Base-by-base conservation (phyloP, 2,113 vertebrate genomes). In the Cyrtonyx montezumae region DNA sequence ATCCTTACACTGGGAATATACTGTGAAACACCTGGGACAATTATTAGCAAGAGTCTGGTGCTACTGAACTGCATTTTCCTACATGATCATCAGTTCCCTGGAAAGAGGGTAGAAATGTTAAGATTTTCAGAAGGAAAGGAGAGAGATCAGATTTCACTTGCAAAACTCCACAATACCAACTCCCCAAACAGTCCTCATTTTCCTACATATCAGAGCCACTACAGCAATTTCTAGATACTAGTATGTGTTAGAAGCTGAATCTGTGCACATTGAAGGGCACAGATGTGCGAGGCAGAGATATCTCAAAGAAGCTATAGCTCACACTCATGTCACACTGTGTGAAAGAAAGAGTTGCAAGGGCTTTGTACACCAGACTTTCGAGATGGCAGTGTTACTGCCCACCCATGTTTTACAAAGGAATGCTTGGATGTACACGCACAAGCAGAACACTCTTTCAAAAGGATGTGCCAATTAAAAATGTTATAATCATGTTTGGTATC, bases 241-340 rank as follows among this genome's bases (percentile, higher is more conserved):
- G 45, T 63, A 56, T 2, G 9, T 34, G 46, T 11, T 8, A 43
- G 13, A 46, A 58, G 4, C 11, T 85, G 40, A 68, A 68, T 66
- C 40, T 69, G 13, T 30, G 40, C 48, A 37, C 0, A 1, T 7
- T 28, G 22, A 25, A 28, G 40, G 37, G 0, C 1, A 11, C 4
- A 53, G n/a, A 30, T 26, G 17, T 21, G 46, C 69, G 79, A 46
- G 68, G 9, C 2, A 9, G 34, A 6, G 40, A 6, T 6, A 11
- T 36, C 18, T 25, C 9, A 51, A 37, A 20, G 53, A 9, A 30
- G 34, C 49, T 65, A 17, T 58, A 36, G 20, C 28, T 93, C 66
- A 62, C 14, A 15, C 14, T 46, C 11, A 4, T 19, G 32, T 30
- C 13, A 3, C 13, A 2, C 36, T 53, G n/a, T 16, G 32, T 49